A percentile compares a stretch with the other conserved stretches of the same genome.
Conservation (phyloP, 2,113 vertebrate genomes). For the Corythaeola cristata region DNA sequence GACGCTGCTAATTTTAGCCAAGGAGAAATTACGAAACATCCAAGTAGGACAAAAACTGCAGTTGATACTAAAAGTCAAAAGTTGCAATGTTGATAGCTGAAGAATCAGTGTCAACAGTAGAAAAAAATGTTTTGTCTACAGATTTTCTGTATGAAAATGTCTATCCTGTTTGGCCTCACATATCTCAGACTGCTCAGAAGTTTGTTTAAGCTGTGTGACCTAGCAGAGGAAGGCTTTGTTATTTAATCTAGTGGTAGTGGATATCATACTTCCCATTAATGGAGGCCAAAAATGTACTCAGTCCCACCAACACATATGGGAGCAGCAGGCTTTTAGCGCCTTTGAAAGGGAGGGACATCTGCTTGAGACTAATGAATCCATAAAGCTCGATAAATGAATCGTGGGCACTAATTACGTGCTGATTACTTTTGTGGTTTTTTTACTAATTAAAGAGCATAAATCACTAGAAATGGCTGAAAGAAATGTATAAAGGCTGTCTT, state of each 20-base stretch:
- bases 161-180: not conserved
- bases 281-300: not conserved
- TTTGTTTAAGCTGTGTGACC: not conserved
- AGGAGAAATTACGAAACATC: not conserved
- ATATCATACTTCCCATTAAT: not conserved
- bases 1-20: not conserved
- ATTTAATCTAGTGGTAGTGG: not conserved
- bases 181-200: not conserved
- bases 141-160: not conserved
- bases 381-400: not conserved
- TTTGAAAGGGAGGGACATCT: not conserved
- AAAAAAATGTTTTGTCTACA: not conserved
- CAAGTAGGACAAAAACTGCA: not conserved
- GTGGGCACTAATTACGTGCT: not conserved
- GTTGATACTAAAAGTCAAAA: not conserved
- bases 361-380: not conserved
- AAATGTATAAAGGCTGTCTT: not conserved
- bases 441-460: not conserved
- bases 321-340: not conserved
- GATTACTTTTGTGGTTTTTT: not conserved
- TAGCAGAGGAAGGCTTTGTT: not conserved
- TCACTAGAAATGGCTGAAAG: not conserved
- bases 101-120: not conserved
- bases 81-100: not conserved
- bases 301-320: not conserved